phyloP scores from a whole-genome alignment of 2,888 invertebrate species.

The Drosophila colorata region DNA sequence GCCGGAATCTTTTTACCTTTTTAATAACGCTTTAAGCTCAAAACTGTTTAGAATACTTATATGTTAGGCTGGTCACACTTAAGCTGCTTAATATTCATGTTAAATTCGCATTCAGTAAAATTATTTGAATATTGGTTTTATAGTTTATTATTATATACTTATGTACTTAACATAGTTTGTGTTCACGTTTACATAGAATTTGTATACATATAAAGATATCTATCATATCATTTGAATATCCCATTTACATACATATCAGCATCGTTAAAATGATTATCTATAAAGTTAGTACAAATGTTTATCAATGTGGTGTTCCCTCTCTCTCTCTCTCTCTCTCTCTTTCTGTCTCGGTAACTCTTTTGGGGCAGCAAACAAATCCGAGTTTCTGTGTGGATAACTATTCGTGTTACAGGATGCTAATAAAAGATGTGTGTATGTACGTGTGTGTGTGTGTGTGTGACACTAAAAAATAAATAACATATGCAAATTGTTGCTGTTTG shows the following conservation, averaged over 20 bases:
- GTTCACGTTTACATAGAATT: slow-evolving; percentile 71
- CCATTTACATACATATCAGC: slow-evolving; percentile 64
- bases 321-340: not conserved
- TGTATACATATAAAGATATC: slow-evolving; percentile 52
- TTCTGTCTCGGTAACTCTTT: slow-evolving; percentile 9
- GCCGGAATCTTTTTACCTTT: too few species aligned
- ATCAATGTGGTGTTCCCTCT: slow-evolving; percentile 3
- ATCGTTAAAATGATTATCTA: slow-evolving; percentile 36
- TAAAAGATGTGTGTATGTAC: slow-evolving; percentile 24
- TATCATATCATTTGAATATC: slow-evolving; percentile 69
- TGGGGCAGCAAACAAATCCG: slow-evolving; percentile 17
- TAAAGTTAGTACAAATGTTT: slow-evolving; percentile 9
- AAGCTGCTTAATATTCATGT: not conserved
- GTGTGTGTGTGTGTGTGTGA: slow-evolving; percentile 36
- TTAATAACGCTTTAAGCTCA: too few species aligned
- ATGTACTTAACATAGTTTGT: slow-evolving; percentile 70
- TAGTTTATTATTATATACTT: slow-evolving; percentile 39
- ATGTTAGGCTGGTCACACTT: too few species aligned
- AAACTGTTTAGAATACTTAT: too few species aligned
- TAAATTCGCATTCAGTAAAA: not conserved
- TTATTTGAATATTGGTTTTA: slow-evolving; percentile 5
- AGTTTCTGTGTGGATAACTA: not conserved
- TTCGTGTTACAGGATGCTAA: slow-evolving; percentile 13
- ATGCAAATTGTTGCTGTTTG: slow-evolving; percentile 36
- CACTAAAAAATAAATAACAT: slow-evolving; percentile 74